Evolutionary conservation across 64 coral and sea anemone genomes (phyloP).

Genomic region (Pocillopora damicornis): DNA sequence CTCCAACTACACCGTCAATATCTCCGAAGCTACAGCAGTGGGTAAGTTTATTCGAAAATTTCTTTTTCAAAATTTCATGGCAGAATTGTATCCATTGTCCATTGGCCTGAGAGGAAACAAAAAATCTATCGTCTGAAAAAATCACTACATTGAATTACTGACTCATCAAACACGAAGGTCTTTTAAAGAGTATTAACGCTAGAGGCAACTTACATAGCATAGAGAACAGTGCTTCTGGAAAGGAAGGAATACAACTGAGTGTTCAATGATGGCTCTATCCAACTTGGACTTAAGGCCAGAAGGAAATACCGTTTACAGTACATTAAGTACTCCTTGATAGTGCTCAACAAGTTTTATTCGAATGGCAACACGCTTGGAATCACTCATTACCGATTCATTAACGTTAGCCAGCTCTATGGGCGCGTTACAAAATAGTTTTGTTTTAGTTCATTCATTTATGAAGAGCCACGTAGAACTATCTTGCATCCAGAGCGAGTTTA

Average conservation of each 20-base stretch:
- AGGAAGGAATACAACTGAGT: too few relatives aligned
- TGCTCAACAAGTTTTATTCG: neutral
- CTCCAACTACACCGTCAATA: slow-evolving; percentile 39
- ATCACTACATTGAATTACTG: too few relatives aligned
- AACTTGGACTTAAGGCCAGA: neutral
- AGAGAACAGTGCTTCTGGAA: too few relatives aligned
- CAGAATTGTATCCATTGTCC: neutral
- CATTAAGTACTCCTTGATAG: neutral
- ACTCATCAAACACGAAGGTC: too few relatives aligned
- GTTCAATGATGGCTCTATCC: neutral
- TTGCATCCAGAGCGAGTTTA: too few relatives aligned
- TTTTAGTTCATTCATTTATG: too few relatives aligned
- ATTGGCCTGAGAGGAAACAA: too few relatives aligned
- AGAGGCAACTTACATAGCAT: neutral
- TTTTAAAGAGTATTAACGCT: too few relatives aligned
- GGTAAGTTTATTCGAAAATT: neutral
- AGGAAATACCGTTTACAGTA: neutral
- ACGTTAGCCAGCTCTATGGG: neutral
- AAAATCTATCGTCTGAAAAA: too few relatives aligned
- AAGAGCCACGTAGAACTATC: too few relatives aligned
- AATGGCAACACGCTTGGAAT: neutral
- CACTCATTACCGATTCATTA: too few relatives aligned
- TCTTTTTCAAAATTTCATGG: neutral
- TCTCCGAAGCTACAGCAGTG: slow-evolving; percentile 44
- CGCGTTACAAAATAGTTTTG: neutral